Percentiles rank a stretch among this genome's conserved stretches.
These are phyloP conservation scores for Nomada goodeniana DNA, from an alignment of 2,888 invertebrate genomes.

Conservation along the genomic window DNA sequence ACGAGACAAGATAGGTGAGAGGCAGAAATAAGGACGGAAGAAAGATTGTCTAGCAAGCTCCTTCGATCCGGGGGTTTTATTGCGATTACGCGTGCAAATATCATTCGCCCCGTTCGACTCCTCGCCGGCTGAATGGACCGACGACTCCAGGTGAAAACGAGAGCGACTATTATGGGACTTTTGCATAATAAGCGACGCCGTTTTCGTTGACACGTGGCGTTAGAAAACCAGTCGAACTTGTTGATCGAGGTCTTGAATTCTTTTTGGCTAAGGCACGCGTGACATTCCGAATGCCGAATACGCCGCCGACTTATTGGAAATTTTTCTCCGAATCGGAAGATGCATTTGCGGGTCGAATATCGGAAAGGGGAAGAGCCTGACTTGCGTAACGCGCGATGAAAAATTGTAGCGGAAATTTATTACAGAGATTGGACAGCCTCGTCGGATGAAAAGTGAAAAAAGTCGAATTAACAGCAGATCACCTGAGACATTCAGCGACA, in stretches of 20 bases:
- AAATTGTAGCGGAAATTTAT: too few species aligned
- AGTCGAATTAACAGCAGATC: too few species aligned
- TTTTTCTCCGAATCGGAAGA: too few species aligned
- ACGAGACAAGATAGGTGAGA: background rate
- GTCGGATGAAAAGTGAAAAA: too few species aligned
- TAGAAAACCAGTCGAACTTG: background rate
- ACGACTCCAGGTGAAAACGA: background rate
- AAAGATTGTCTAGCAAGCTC: background rate
- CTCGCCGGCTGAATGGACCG: too few species aligned
- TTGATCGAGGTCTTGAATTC: background rate
- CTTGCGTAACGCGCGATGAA: too few species aligned
- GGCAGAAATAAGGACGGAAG: background rate
- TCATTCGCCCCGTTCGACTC: background rate
- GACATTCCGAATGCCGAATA: background rate
- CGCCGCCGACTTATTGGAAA: too few species aligned
- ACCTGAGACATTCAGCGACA: too few species aligned
- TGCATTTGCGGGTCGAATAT: too few species aligned
- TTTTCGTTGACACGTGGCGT: slow-evolving; percentile 12
- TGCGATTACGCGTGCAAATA: background rate
- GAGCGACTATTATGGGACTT: slow-evolving; percentile 32
- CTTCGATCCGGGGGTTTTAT: background rate
- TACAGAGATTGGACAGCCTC: too few species aligned
- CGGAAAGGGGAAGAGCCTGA: too few species aligned
- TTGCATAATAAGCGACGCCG: background rate
- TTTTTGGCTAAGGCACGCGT: background rate